Percentiles rank a stretch among this genome's conserved stretches.
These are phyloP conservation scores for pig (Sus scrofa) DNA, from an alignment of 2,113 vertebrate genomes.

Conservation along the genomic window DNA sequence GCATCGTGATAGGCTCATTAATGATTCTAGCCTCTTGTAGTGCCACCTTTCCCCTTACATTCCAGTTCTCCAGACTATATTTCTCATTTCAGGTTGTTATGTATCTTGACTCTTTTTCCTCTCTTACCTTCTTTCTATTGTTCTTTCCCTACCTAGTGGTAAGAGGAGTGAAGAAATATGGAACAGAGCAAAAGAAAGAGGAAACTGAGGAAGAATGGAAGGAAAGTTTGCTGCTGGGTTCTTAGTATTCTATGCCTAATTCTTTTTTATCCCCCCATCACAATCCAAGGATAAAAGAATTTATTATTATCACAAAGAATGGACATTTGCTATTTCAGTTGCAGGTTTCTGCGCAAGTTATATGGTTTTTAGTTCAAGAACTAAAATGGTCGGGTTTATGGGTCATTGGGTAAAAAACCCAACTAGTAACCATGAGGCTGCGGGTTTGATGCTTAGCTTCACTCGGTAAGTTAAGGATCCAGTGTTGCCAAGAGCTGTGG, in stretches of 20 bases:
- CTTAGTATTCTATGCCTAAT: not conserved
- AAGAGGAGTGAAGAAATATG: not conserved
- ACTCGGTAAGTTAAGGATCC: too few relatives aligned
- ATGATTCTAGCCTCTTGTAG: not conserved
- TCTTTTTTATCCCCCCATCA: fast-evolving
- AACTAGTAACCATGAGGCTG: too few relatives aligned
- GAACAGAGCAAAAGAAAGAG: not conserved
- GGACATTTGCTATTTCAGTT: not conserved
- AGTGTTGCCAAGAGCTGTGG: too few relatives aligned
- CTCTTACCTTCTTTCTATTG: not conserved
- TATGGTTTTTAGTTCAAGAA: not conserved
- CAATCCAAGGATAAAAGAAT: not conserved
- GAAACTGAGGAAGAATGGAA: not conserved
- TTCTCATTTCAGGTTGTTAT: not conserved
- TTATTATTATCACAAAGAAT: not conserved
- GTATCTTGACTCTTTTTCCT: not conserved
- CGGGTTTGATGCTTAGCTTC: too few relatives aligned
- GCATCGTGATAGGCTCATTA: not conserved
- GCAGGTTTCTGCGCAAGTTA: not conserved
- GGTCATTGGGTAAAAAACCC: too few relatives aligned
- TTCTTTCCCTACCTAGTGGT: not conserved
- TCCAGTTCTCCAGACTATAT: not conserved
- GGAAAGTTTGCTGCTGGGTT: not conserved
- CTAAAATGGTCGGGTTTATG: too few relatives aligned
- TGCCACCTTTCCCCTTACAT: not conserved